Conservation (phyloP, 2,797 vertebrate species). For the Bradypodion pumilum region DNA sequence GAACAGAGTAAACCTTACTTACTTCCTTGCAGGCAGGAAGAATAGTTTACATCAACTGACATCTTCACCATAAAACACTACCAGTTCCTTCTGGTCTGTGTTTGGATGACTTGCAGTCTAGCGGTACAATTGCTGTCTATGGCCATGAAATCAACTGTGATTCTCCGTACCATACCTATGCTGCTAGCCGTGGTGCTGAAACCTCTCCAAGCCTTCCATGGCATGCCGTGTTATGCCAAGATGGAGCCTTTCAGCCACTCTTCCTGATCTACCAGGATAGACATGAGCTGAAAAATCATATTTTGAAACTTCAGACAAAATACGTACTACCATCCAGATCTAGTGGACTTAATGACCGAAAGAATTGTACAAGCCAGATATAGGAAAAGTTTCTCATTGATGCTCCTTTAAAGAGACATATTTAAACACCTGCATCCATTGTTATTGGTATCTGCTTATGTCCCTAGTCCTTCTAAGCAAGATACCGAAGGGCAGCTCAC, state of each 20-base stretch:
- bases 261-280: background rate
- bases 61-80: too few species aligned
- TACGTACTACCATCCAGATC: background rate
- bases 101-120: too few species aligned
- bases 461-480: too few species aligned
- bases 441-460: background rate
- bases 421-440: background rate
- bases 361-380: background rate
- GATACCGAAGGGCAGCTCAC: too few species aligned
- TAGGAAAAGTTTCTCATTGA: background rate
- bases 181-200: too few species aligned
- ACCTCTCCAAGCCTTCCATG: background rate
- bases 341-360: background rate
- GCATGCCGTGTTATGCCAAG: background rate
- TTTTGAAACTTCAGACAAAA: background rate
- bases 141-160: too few species aligned
- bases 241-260: background rate
- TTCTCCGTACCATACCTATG: too few species aligned
- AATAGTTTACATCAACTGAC: too few species aligned
- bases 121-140: too few species aligned
- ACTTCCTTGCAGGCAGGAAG: too few species aligned
- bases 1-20: too few species aligned
- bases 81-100: too few species aligned
- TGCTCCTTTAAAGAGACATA: background rate
- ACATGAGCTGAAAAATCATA: background rate